These are phyloP conservation scores for Eufriesea mexicana DNA, from an alignment of 1,140 invertebrate species.

Conservation along the genomic window DNA sequence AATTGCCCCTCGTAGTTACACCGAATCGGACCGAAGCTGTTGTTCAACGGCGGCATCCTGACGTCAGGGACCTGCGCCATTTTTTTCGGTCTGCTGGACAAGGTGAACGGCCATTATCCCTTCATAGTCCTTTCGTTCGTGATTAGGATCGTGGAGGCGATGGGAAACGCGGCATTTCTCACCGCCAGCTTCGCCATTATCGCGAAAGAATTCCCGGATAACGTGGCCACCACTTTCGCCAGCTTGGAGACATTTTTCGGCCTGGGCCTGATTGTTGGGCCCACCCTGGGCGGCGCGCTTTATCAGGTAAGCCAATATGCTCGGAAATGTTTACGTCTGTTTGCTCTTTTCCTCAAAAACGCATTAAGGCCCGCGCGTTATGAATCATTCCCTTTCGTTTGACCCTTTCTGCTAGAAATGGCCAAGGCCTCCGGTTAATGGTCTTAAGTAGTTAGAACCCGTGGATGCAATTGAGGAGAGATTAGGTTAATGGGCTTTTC, in stretches of 20 bases:
- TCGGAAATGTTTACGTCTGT: neutral
- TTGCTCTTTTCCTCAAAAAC: neutral
- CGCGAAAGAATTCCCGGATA: slow-evolving; percentile 95
- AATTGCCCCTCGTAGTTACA: slow-evolving; percentile 84
- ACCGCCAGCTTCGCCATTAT: slow-evolving; percentile 96
- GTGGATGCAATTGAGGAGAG: neutral
- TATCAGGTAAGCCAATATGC: slow-evolving; percentile 83
- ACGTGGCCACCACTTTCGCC: slow-evolving; percentile 95
- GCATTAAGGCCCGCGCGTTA: neutral
- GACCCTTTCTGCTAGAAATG: neutral
- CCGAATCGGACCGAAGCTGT: slow-evolving; percentile 90
- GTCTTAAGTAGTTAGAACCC: no score
- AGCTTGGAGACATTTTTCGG: slow-evolving; percentile 95
- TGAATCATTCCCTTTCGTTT: neutral
- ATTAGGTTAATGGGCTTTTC: neutral
- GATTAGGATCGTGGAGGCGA: slow-evolving; percentile 94
- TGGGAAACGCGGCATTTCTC: slow-evolving; percentile 95
- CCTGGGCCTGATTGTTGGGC: slow-evolving; percentile 92
- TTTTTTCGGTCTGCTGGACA: slow-evolving; percentile 92
- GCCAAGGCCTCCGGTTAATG: neutral
- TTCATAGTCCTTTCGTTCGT: slow-evolving; percentile 94
- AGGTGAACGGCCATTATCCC: slow-evolving; percentile 89
- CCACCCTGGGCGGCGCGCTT: slow-evolving; percentile 91
- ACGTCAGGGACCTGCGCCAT: slow-evolving; percentile 92
- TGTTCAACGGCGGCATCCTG: slow-evolving; percentile 94